Evolutionary conservation across 1,140 invertebrate genomes (phyloP).

Genomic region (Diorhabda carinulata): DNA sequence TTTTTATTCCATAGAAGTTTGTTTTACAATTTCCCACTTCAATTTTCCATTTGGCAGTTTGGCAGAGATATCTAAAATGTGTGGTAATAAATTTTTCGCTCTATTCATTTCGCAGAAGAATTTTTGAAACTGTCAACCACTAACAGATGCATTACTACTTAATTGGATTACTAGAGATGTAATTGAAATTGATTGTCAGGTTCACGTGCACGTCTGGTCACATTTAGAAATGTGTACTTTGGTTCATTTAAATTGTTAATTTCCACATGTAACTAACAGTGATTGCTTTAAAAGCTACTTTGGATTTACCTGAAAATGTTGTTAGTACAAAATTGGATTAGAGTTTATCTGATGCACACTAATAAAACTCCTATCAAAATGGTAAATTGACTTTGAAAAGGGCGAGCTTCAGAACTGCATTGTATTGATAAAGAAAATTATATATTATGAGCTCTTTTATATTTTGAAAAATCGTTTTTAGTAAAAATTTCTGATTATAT

Average conservation of each 20-base stretch:
- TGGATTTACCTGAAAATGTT: neutral
- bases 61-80: too few relatives aligned
- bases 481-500: too few relatives aligned
- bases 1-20: too few relatives aligned
- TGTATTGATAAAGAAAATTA: too few relatives aligned
- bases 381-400: too few relatives aligned
- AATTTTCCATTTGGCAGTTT: too few relatives aligned
- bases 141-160: neutral
- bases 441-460: too few relatives aligned
- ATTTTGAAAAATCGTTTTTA: too few relatives aligned
- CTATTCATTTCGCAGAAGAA: neutral
- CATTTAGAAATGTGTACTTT: neutral
- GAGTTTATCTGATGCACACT: too few relatives aligned
- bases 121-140: neutral
- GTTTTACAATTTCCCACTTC: too few relatives aligned
- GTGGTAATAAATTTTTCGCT: too few relatives aligned
- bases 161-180: neutral
- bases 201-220: neutral
- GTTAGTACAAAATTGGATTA: neutral
- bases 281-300: neutral
- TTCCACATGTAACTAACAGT: neutral
- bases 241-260: neutral
- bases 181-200: constrained; percentile 8
- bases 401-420: too few relatives aligned
- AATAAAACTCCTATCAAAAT: constrained; percentile 1